Base-by-base conservation (phyloP, 2,797 vertebrate genomes). In the Phoxinus dragarum region DNA sequence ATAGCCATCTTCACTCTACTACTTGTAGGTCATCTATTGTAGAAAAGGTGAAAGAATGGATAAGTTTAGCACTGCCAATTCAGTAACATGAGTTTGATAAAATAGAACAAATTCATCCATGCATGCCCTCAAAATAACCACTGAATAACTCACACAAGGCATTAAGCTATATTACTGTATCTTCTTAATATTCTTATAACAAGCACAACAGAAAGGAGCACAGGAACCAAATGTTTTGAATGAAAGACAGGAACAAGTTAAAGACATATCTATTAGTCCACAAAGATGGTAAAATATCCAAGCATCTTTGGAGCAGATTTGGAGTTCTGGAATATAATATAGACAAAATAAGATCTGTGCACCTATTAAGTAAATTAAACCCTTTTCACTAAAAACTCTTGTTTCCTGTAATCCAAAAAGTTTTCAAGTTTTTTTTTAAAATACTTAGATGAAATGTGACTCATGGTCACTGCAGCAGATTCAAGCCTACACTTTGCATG, bases 51-150 rank as follows among this genome's bases (percentile, higher is more conserved):
- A 81, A 56, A 56, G 47, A 69, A 71, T 68, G 14, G 27, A 69
- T 71, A 27, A 40, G 49, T 71, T 81, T 34, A 81, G 21, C 80
- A 59, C n/a, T 59, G 67, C 11, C 79, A 68, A 17, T 71, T 81
- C 14, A 59, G n/a, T 21, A 42, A 56, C 80, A 27, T 27, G 47
- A 49, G 23, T 19, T 40, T 56, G 23, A 0, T 40, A 34, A 56
- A 40, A 81, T 52, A 56, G 49, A 72, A 3, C 14, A 34, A 23
- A 19, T 31, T 1, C 3, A 8, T 72, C 3, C 16, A 71, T 71
- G 42, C 59, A 71, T 59, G 56, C 77, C 44, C 27, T 80, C 61
- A 80, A 66, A 67, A 79, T 12, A 49, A 66, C 16, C 34, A 67
- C 6, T 0, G 11, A 59, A 79, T 44, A 31, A 44, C 36, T 44